Evolutionary conservation across 2,797 vertebrate species (phyloP).

Genomic region (Phoebastria nigripes): DNA sequence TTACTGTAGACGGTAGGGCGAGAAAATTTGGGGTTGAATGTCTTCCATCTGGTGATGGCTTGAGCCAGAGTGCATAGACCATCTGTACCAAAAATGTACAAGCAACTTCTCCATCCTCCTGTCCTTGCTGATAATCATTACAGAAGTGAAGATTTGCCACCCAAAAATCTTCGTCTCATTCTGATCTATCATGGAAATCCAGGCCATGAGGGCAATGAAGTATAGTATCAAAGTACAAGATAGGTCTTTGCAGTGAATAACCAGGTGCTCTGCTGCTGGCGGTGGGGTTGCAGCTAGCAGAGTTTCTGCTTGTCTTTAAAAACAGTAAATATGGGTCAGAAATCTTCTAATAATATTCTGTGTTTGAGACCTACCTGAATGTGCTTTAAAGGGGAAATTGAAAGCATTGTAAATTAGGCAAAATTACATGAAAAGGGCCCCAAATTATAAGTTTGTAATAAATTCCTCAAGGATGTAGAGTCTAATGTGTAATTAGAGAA

Average conservation of each 20-base stretch:
- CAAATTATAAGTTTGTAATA: background rate
- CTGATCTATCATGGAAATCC: background rate
- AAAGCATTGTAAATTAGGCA: background rate
- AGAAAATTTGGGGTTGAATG: background rate
- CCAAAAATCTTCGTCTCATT: background rate
- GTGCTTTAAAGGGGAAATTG: background rate
- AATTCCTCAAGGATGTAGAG: background rate
- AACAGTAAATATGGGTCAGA: background rate
- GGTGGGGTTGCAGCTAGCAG: fast-evolving
- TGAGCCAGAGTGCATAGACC: background rate
- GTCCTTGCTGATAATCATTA: background rate
- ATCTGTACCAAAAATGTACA: background rate
- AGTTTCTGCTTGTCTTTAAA: background rate
- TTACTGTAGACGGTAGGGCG: background rate
- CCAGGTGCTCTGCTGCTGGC: background rate
- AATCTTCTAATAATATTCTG: background rate
- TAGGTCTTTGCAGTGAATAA: background rate
- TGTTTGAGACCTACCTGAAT: background rate
- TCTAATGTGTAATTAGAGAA: background rate
- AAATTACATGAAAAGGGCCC: background rate
- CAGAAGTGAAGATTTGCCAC: background rate
- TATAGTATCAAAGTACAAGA: fast-evolving
- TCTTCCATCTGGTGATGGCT: background rate
- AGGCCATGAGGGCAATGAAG: background rate
- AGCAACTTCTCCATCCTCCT: background rate